Evolutionary conservation across 2,113 vertebrate species (phyloP).

Genomic region (Psammodynastes pulverulentus): DNA sequence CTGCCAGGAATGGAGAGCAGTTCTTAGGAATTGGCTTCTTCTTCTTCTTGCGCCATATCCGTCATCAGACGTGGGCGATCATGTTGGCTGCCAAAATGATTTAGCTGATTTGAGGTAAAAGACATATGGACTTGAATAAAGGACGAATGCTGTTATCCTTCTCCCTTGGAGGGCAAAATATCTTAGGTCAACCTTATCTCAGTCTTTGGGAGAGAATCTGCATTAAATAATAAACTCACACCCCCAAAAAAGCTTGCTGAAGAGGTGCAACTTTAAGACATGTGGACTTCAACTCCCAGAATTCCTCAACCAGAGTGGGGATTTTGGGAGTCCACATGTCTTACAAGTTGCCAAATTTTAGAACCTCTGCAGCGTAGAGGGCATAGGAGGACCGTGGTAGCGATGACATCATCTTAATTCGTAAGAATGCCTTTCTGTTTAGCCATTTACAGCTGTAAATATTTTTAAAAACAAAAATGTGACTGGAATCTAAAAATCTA

Average conservation of each 20-base stretch:
- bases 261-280: not conserved
- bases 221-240: not conserved
- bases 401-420: not conserved
- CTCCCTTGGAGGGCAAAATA: not conserved
- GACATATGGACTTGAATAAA: not conserved
- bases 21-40: too few relatives aligned
- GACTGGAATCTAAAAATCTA: not conserved
- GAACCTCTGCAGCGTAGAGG: not conserved
- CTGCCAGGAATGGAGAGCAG: not conserved
- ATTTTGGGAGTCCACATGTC: not conserved
- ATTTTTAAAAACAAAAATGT: not conserved
- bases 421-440: not conserved
- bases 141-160: not conserved
- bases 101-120: not conserved
- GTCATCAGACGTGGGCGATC: too few relatives aligned
- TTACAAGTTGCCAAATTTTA: not conserved
- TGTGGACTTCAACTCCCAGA: not conserved
- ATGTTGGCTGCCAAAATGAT: not conserved
- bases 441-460: not conserved
- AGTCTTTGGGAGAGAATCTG: not conserved
- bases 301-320: not conserved
- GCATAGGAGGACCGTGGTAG: not conserved
- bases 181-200: not conserved
- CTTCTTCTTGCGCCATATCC: too few relatives aligned
- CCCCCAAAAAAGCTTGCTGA: not conserved